phyloP scores from a whole-genome alignment of 2,113 vertebrate species.

The Caranx melampygus region DNA sequence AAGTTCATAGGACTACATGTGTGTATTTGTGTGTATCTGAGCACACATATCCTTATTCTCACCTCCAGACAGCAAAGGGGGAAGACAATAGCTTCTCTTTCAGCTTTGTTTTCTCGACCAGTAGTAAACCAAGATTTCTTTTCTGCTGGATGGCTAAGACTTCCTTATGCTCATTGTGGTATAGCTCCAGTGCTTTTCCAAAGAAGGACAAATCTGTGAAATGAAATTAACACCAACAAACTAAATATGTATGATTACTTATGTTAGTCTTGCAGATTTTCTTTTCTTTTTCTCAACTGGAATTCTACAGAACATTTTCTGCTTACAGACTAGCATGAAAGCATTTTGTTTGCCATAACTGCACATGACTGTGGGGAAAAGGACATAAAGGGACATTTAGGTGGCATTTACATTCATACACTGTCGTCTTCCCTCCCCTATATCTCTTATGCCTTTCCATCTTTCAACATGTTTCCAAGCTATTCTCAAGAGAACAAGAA shows the following conservation, averaged over 20 bases:
- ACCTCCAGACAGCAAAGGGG: slow-evolving; percentile 86
- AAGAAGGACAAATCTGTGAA: slow-evolving; percentile 86
- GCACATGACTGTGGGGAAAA: background rate
- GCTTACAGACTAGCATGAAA: background rate
- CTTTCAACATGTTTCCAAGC: background rate
- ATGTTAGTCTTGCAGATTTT: background rate
- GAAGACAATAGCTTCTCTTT: slow-evolving; percentile 86
- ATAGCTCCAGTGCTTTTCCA: slow-evolving; percentile 82
- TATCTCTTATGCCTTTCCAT: background rate
- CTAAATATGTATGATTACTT: background rate
- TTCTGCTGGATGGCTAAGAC: slow-evolving; percentile 80
- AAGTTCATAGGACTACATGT: too few species aligned
- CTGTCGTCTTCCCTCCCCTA: background rate
- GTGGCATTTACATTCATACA: background rate
- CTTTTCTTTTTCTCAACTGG: background rate
- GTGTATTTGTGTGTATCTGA: background rate
- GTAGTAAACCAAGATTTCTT: slow-evolving; percentile 85
- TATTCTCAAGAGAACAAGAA: background rate
- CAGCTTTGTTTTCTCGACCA: slow-evolving; percentile 86
- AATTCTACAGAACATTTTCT: background rate
- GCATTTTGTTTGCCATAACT: background rate
- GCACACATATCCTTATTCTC: slow-evolving; percentile 38
- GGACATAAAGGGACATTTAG: background rate
- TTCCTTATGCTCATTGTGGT: slow-evolving; percentile 84
- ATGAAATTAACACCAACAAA: background rate